These are phyloP conservation scores for Colistium nudipinnis DNA, from an alignment of 2,113 vertebrate species.

Conservation along the genomic window DNA sequence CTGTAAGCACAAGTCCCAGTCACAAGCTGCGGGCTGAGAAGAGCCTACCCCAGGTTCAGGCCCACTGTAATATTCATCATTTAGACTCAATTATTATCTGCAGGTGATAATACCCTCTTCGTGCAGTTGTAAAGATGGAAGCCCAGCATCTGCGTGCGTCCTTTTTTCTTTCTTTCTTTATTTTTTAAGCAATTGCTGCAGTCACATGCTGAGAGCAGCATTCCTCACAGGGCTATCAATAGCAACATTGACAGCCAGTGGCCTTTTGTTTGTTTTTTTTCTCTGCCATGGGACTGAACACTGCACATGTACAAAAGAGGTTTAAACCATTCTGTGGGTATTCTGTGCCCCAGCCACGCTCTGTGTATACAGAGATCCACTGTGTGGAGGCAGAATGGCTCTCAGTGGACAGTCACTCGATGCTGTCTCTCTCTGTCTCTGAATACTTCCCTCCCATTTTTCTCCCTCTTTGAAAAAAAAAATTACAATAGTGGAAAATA, in stretches of 20 bases:
- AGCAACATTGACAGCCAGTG: constrained; percentile 20
- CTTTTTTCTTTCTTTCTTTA: too few species aligned
- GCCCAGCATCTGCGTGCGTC: background rate
- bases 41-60: background rate
- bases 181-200: background rate
- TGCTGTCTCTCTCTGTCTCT: background rate
- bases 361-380: constrained; percentile 20
- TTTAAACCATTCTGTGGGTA: background rate
- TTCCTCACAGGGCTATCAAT: constrained; percentile 9
- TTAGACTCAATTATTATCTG: too few species aligned
- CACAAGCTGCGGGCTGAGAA: constrained; percentile 15
- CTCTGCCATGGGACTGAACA: background rate
- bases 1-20: constrained; percentile 25
- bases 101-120: too few species aligned
- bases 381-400: constrained; percentile 34
- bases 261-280: constrained; percentile 36
- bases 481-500: too few species aligned
- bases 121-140: background rate
- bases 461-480: too few species aligned
- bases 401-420: constrained; percentile 1
- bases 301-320: constrained; percentile 11
- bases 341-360: constrained; percentile 16
- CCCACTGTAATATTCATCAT: background rate
- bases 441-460: too few species aligned
- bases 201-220: constrained; percentile 28